Conservation (phyloP, 2,888 invertebrate genomes). For the Drosophila neotestacea region DNA sequence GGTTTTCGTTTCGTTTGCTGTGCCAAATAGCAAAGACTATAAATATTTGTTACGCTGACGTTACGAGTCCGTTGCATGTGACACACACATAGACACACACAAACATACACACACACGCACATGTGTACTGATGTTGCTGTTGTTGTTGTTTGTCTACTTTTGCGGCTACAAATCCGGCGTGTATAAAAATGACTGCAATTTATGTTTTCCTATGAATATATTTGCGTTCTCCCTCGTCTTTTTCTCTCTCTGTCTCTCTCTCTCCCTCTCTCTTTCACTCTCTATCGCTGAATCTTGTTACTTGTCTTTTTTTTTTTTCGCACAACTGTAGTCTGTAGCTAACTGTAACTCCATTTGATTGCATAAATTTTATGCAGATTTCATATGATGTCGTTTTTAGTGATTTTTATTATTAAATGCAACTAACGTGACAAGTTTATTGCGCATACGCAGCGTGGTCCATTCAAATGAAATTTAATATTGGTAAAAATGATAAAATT, state of each 20-base stretch:
- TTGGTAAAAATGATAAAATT: constrained; percentile 45
- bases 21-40: constrained; percentile 71
- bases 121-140: constrained; percentile 33
- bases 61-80: constrained; percentile 51
- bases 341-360: constrained; percentile 73
- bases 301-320: constrained; percentile 27
- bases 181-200: constrained; percentile 83
- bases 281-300: constrained; percentile 10
- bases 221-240: constrained; percentile 43
- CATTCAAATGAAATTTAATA: constrained; percentile 64
- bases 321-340: constrained; percentile 11
- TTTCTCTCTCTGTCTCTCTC: neutral
- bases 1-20: constrained; percentile 42
- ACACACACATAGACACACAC: constrained; percentile 39
- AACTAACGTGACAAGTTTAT: constrained; percentile 75
- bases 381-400: constrained; percentile 72
- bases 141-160: constrained; percentile 62
- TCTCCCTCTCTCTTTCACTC: neutral
- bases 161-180: constrained; percentile 80
- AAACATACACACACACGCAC: constrained; percentile 21
- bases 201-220: constrained; percentile 83
- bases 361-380: constrained; percentile 79
- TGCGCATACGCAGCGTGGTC: constrained; percentile 72
- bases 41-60: constrained; percentile 81
- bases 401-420: constrained; percentile 77